A percentile compares a stretch with the other conserved stretches of the same genome.
These are phyloP conservation scores for Dicrostonyx torquatus DNA, from an alignment of 2,797 vertebrate species.

Conservation along the genomic window DNA sequence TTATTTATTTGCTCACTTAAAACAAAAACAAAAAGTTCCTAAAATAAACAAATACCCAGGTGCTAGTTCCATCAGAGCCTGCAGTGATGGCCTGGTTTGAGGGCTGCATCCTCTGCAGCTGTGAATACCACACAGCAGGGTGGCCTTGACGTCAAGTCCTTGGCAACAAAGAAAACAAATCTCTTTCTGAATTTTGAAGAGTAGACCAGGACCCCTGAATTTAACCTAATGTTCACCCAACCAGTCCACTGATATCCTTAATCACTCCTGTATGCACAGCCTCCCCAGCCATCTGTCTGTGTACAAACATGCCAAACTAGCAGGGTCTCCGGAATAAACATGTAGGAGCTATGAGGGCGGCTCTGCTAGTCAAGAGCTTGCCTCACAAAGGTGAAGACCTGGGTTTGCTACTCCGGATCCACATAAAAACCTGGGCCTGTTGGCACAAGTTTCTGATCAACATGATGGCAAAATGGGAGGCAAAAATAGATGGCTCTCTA, in stretches of 20 bases:
- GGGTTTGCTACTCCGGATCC: background rate
- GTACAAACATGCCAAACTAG: background rate
- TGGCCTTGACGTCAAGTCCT: background rate
- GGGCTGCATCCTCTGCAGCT: background rate
- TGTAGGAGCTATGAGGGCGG: background rate
- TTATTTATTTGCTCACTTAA: constrained; percentile 40
- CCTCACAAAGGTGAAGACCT: background rate
- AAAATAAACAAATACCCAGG: constrained; percentile 56
- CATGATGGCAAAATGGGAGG: background rate
- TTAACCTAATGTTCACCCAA: constrained; percentile 9
- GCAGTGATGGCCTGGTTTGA: background rate
- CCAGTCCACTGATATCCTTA: background rate
- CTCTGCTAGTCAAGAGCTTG: background rate
- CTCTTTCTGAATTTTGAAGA: background rate
- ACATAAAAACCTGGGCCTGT: background rate
- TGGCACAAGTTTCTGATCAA: background rate
- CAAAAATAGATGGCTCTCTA: background rate
- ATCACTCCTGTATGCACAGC: background rate
- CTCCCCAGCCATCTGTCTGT: constrained; percentile 17
- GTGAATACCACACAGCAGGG: background rate
- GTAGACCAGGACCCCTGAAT: background rate
- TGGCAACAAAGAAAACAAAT: constrained; percentile 41
- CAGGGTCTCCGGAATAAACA: background rate
- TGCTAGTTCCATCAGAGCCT: background rate
- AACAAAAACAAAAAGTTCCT: background rate